A percentile compares a stretch with the other conserved stretches of the same genome.
These are phyloP conservation scores for Watsonalla cultraria DNA, from an alignment of 2,888 invertebrate species.

Conservation along the genomic window DNA sequence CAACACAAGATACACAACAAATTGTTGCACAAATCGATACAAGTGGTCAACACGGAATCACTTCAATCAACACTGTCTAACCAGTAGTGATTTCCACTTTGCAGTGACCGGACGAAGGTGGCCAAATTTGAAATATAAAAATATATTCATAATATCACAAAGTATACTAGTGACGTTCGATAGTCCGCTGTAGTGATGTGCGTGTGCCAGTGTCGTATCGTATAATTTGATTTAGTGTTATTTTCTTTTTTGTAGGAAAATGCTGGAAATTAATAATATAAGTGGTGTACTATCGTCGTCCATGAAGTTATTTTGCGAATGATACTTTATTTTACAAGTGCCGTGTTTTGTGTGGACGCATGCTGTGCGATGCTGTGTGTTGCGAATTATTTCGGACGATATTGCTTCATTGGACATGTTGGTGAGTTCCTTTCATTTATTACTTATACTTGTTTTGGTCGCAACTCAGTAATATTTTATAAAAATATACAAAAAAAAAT, in stretches of 20 bases:
- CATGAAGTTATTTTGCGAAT: conserved; percentile 77
- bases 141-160: conserved; percentile 6
- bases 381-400: conserved; percentile 45
- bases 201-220: conserved; percentile 57
- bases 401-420: conserved; percentile 28
- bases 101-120: conserved; percentile 76
- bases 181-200: conserved; percentile 60
- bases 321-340: conserved; percentile 73
- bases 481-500: too few relatives aligned
- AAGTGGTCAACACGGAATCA: conserved; percentile 50
- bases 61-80: conserved; percentile 51
- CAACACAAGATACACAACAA: conserved; percentile 46
- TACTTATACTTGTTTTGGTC: conserved; percentile 3
- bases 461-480: conserved; percentile 3
- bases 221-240: conserved; percentile 55
- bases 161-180: conserved; percentile 37
- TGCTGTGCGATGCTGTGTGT: conserved; percentile 60
- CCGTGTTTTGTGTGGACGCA: conserved; percentile 68
- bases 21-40: conserved; percentile 52
- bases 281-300: conserved; percentile 75
- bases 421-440: conserved; percentile 36
- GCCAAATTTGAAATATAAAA: conserved; percentile 69
- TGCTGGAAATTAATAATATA: conserved; percentile 77
- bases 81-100: conserved; percentile 76
- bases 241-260: conserved; percentile 78